Base-by-base conservation (phyloP, 1,140 invertebrate genomes). In the Cryptotermes secundus region DNA sequence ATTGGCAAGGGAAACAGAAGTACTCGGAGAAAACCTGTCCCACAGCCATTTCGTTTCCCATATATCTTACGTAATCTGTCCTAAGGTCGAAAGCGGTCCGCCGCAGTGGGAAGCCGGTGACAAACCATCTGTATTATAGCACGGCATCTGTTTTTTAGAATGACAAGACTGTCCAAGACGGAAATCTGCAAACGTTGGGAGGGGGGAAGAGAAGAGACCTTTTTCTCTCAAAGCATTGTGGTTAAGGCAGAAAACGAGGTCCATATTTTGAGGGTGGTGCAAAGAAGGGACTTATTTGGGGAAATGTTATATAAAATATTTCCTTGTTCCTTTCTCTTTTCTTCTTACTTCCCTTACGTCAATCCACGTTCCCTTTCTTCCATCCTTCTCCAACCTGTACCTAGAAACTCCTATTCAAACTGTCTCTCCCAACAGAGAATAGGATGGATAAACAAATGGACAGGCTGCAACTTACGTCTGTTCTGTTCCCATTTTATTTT, bases 231-330 rank as follows among this genome's bases (percentile, higher is more conserved):
- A 0, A 7, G n/a, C 59, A 72, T n/a, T 72, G 59, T n/a, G 14
- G 19, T 72, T 72, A 31, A 6, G 26, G n/a, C 59, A 72, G 6
- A 7, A 72, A n/a, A 72, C 19, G 59, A n/a, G 26, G n/a, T 72
- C 26, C 26, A 31, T 72, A 31, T 72, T 65, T 72, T 72, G 59
- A 72, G 26, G 59, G 26, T 31, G 26, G 59, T 16, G 10, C 26
- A 31, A 72, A 26, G n/a, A 72, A 72, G 3, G 59, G n/a, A 31
- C 26, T 10, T 72, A 72, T 31, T 7, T n/a, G 14, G 3, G 38
- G n/a, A 72, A n/a, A 72, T n/a, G 59, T 72, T 72, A 72, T n/a
- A n/a, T 72, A 72, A 49, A 49, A 49, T 72, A 14, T 72, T n/a
- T 72, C 59, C 59, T n/a, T 72, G 16, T 14, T n/a, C 12, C 53